Conservation (phyloP, 1,140 invertebrate genomes). For the Mactra quadrangularis region DNA sequence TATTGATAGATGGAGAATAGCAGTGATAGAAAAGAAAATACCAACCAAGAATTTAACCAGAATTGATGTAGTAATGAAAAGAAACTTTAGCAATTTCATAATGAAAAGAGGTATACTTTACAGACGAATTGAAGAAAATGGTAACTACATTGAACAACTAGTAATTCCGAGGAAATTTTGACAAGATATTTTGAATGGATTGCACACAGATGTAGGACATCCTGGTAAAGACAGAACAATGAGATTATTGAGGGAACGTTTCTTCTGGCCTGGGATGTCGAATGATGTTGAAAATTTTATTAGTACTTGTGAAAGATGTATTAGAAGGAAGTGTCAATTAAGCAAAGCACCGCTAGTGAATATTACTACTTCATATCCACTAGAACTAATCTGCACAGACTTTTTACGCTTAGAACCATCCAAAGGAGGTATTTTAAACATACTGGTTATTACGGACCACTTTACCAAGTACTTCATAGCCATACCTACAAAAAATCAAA, state of each 20-base stretch:
- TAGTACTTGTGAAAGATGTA: constrained; percentile 21
- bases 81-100: constrained; percentile 8
- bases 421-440: constrained; percentile 26
- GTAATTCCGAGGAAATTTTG: constrained; percentile 8
- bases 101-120: constrained; percentile 24
- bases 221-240: constrained; percentile 10
- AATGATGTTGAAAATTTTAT: constrained; percentile 23
- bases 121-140: neutral
- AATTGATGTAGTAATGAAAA: neutral
- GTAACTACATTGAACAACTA: neutral
- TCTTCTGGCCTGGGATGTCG: constrained; percentile 33
- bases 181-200: neutral
- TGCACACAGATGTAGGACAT: constrained; percentile 51
- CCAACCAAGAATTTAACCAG: too few relatives aligned
- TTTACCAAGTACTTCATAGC: constrained; percentile 36
- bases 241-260: constrained; percentile 2
- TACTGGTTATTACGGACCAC: constrained; percentile 57
- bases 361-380: constrained; percentile 15
- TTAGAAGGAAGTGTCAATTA: constrained; percentile 12
- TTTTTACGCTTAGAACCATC: constrained; percentile 1
- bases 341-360: constrained; percentile 17
- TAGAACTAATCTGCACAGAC: constrained; percentile 54
- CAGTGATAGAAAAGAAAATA: constrained; percentile 1
- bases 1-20: constrained; percentile 12
- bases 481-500: constrained; percentile 40